These are phyloP conservation scores for Mungos mungo DNA, from an alignment of 2,113 vertebrate species.

Conservation along the genomic window DNA sequence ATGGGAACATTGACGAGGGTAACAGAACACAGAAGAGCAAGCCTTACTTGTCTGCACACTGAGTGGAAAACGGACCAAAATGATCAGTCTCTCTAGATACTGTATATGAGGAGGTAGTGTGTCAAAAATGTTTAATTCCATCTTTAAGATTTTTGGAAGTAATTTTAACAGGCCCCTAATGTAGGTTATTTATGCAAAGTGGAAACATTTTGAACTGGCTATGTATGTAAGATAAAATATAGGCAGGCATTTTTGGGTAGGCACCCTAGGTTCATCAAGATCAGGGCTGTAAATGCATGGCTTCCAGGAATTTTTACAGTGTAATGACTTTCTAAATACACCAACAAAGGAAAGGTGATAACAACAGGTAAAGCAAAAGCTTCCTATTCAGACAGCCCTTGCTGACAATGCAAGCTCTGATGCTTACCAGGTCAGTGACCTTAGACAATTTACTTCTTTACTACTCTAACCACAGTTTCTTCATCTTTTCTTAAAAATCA, in stretches of 20 bases:
- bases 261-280: neutral
- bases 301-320: neutral
- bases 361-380: neutral
- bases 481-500: constrained; percentile 10
- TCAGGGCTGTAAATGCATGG: neutral
- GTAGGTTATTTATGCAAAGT: constrained; percentile 25
- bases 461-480: neutral
- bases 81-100: neutral
- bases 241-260: neutral
- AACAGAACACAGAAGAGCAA: constrained; percentile 32
- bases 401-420: neutral
- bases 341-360: neutral
- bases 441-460: constrained; percentile 37
- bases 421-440: neutral
- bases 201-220: neutral
- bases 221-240: neutral
- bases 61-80: constrained; percentile 54
- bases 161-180: neutral
- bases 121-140: constrained; percentile 31
- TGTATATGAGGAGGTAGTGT: neutral
- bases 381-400: neutral
- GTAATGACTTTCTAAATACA: neutral
- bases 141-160: constrained; percentile 21
- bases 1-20: constrained; percentile 50
- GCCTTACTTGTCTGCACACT: neutral